A percentile compares a stretch with the other conserved stretches of the same genome.
These are phyloP conservation scores for Microtus pennsylvanicus DNA, from an alignment of 2,113 vertebrate species.

Conservation along the genomic window DNA sequence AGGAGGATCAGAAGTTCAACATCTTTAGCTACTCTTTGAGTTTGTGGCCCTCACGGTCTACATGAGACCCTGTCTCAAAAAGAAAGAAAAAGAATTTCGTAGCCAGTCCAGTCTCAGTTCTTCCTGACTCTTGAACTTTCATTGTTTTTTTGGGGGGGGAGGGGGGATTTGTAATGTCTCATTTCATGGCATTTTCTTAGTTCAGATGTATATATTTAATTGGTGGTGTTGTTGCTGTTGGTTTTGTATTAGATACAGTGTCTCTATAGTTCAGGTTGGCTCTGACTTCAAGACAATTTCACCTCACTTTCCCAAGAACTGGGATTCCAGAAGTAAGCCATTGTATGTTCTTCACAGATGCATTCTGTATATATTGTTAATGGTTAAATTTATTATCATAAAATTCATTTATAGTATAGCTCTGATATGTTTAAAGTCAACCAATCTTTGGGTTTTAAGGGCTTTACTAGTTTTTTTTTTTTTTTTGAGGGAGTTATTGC, in stretches of 20 bases:
- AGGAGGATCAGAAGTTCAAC: neutral
- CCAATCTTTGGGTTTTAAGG: constrained; percentile 35
- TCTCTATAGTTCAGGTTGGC: neutral
- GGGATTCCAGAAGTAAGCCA: neutral
- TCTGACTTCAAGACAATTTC: neutral
- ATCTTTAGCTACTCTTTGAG: neutral
- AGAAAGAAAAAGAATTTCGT: neutral
- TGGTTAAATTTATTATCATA: neutral
- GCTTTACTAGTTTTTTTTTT: constrained; percentile 58
- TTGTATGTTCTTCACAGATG: neutral
- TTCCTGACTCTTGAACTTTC: neutral
- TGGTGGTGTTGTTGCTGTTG: neutral
- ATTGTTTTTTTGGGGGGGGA: neutral
- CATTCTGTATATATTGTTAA: constrained; percentile 33
- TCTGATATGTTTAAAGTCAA: constrained; percentile 32
- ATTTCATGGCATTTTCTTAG: neutral
- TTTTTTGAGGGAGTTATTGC: constrained; percentile 35
- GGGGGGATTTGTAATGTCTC: neutral
- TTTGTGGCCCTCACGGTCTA: neutral
- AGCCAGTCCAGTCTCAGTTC: neutral
- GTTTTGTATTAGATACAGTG: neutral
- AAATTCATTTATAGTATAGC: neutral
- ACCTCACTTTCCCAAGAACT: neutral
- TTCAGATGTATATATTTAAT: neutral
- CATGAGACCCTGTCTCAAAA: neutral